A percentile compares a stretch with the other conserved stretches of the same genome.
Evolutionary conservation across 2,888 invertebrate genomes (phyloP).

Genomic region (Lymantria dispar): DNA sequence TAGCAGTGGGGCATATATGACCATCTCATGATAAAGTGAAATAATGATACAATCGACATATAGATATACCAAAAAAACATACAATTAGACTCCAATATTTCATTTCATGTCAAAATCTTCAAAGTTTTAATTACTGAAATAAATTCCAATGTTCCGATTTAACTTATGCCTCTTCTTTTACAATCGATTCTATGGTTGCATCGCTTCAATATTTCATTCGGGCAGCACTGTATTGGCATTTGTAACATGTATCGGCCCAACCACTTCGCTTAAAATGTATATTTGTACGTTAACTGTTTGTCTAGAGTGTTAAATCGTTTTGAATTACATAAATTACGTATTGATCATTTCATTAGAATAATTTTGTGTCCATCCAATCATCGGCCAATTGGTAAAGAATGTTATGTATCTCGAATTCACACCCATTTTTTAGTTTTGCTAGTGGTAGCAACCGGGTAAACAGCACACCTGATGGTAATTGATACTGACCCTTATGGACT

Average conservation of each 20-base stretch:
- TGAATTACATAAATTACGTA: slow-evolving; percentile 19
- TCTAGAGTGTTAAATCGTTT: slow-evolving; percentile 30
- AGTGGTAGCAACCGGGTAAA: too few species aligned
- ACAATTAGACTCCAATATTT: too few species aligned
- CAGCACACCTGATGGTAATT: too few species aligned
- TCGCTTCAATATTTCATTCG: slow-evolving; percentile 63
- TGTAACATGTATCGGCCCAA: slow-evolving; percentile 54
- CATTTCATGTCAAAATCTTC: too few species aligned
- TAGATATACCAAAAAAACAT: too few species aligned
- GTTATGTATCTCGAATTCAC: too few species aligned
- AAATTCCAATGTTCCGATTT: slow-evolving; percentile 1
- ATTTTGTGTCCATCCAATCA: not conserved
- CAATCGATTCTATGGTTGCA: slow-evolving; percentile 37
- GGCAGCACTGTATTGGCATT: slow-evolving; percentile 64
- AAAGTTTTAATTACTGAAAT: not conserved
- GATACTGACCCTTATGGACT: too few species aligned
- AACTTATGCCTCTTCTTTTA: slow-evolving; percentile 23
- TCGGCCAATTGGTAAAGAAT: too few species aligned
- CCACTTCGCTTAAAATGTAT: slow-evolving; percentile 48
- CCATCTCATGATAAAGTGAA: too few species aligned
- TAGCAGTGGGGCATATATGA: too few species aligned
- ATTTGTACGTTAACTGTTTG: slow-evolving; percentile 38
- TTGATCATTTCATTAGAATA: not conserved
- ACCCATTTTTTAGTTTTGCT: too few species aligned
- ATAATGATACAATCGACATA: too few species aligned